A percentile compares a stretch with the other conserved stretches of the same genome.
Evolutionary conservation across 2,797 vertebrate genomes (phyloP).

Genomic region (Onychomys torridus): DNA sequence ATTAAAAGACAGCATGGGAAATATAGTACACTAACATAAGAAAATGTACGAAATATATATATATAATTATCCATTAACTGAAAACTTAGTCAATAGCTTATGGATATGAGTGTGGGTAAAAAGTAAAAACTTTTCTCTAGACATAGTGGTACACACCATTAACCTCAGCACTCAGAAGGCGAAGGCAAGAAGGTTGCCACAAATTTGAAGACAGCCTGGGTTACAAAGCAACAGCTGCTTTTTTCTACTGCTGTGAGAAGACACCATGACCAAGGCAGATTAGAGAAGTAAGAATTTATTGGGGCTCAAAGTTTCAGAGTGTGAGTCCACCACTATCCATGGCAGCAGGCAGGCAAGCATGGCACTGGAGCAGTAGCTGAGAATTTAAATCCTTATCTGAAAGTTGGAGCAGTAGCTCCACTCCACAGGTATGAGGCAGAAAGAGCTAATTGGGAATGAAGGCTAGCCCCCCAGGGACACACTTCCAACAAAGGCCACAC

Average conservation of each 20-base stretch:
- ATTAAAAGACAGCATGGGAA: not conserved
- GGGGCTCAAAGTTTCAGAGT: not conserved
- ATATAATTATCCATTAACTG: not conserved
- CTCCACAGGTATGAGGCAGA: not conserved
- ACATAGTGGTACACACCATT: not conserved
- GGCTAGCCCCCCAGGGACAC: not conserved
- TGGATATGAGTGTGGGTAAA: not conserved
- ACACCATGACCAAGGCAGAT: not conserved
- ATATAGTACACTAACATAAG: slow-evolving; percentile 11
- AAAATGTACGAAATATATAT: slow-evolving; percentile 1
- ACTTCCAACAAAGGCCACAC: not conserved
- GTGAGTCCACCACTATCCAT: not conserved
- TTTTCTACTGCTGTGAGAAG: too few relatives aligned
- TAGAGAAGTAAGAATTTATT: not conserved
- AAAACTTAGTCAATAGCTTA: too few relatives aligned
- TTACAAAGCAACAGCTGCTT: not conserved
- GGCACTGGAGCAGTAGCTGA: too few relatives aligned
- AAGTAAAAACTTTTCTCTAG: not conserved
- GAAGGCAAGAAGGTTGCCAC: not conserved
- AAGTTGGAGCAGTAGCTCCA: not conserved
- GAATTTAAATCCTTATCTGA: not conserved
- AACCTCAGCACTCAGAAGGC: not conserved
- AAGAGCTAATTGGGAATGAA: not conserved
- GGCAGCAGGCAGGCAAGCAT: not conserved
- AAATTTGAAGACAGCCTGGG: not conserved